Evolutionary conservation across 2,797 vertebrate genomes (phyloP), one percentile per base, ranked within the genome.

Genomic region (Serranus cabrilla): DNA sequence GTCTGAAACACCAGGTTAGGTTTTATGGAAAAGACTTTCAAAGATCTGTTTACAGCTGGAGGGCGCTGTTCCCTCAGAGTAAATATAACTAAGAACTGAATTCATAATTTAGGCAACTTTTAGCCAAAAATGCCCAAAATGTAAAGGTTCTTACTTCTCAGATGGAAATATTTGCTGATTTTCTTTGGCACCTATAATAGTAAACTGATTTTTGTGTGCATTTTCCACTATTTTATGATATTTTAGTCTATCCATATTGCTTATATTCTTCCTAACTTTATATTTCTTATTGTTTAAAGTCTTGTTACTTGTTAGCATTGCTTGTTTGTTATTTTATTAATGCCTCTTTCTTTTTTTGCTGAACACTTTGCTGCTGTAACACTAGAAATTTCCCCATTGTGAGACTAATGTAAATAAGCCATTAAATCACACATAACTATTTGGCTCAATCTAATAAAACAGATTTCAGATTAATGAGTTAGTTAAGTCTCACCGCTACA

Each of bases 401-500:
- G 6, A 27, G 6, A 27, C 27, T 27, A 27, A 27, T 27, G 37
- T 8, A 27, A 21, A 34, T 16, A 11, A 2, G 20, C 2, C 27
- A 61, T 60, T 54, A 16, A 60, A 45, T 31, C 27, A 11, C 14
- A 10, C 17, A 16, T 25, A 25, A 20, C 9, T 7, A 34, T 52
- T 62, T 3, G 18, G 5, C 14, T 16, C 42, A 43, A 43, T 2
- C 2, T 47, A 11, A 67, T 18, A 10, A 64, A 63, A 61, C 12
- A 37, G 10, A 45, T 27, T 13, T 23, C 17, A 52, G 40, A 17
- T 11, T 8, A 65, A 54, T 14, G 1, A 7, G 18, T n/a, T 62
- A 14, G 37, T 50, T 3, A 23, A 1, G 23, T 61, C 90, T 93
- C 60, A 95, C 98, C 91, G 91, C 78, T 54, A 99, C 93, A 45